Evolutionary conservation across 2,797 vertebrate species (phyloP), one percentile per base, ranked within the genome.

Genomic region (Cryptoprocta ferox): DNA sequence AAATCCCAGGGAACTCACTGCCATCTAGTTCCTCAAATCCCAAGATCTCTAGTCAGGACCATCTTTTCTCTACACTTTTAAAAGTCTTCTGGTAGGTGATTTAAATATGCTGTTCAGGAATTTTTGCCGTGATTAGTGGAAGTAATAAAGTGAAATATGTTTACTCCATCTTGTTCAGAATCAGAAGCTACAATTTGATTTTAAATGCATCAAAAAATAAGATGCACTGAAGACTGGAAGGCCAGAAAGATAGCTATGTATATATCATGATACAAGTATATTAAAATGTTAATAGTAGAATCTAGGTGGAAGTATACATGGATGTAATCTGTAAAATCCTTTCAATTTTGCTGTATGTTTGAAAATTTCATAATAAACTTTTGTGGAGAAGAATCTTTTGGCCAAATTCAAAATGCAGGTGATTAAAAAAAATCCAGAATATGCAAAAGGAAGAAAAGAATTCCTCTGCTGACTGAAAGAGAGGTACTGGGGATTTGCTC

Each of bases 201-300:
- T 81, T 79, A 97, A 88, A 95, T 2, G 19, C 28, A 82, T 37
- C 39, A 45, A 91, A 97, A 97, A 81, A 80, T 83, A 93, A 96
- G 73, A 91, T 39, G 32, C 35, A 93, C 1, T 84, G 18, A 76
- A 63, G 56, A 76, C n/a, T 80, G 14, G 50, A 96, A 92, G 75
- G 56, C 21, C 91, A 21, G 10, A 92, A 97, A 97, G 61, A 89
- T 12, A n/a, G 50, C 63, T 45, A 82, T 26, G 66, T 78, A 71
- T 5, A 11, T 7, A 88, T 39, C 90, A 84, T 66, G 73, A 96
- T 91, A 32, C 19, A 85, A 95, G 2, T 14, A 78, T 13, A 78
- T n/a, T 32, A 94, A 92, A 95, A 50, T 53, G 37, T 30, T 89
- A 96, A 42, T 53, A 59, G 73, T 37, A 85, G 24, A 94, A 56